Evolutionary conservation across 2,113 vertebrate genomes (phyloP), one percentile per base, ranked within the genome.

Genomic region (Lethenteron camtschaticum): DNA sequence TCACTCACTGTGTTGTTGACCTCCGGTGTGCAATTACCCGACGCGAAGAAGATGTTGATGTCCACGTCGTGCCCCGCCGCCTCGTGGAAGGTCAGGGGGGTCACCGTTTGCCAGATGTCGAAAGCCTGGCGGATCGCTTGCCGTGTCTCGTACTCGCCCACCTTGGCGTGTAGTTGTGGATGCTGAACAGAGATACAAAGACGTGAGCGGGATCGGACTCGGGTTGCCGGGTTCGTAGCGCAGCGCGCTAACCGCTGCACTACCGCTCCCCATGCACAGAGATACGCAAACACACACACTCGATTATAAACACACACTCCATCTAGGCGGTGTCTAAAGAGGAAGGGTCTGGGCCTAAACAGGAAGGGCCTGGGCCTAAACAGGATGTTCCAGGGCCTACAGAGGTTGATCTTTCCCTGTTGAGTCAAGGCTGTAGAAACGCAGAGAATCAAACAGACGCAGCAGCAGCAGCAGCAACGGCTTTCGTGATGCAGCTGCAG

Each of bases 21-120:
- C 24, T 5, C 24, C 24, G 24, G 24, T 41, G 24, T 41, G 24
- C 4, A 41, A 5, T 41, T 41, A 2, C 88, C 87, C 69, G 90
- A 85, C 0, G 87, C 78, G 8, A 95, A 95, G 76, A 82, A 84
- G 66, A 95, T 81, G 86, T 91, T 89, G 82, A 95, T 90, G 81
- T 95, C 89, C 75, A 94, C 85, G 4, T 83, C 82, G 72, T 78
- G 75, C 73, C 81, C 90, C 66, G 86, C 83, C 10, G 90, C 85
- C 76, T 95, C 89, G 0, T 85, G 81, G 80, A 95, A 92, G 60
- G 76, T 82, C 72, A 92, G 78, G 0, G 87, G 87, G 0, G 84
- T 82, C 55, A 75, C 85, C 0, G 76, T 80, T 73, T 87, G 83
- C 88, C 89, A 94, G 4, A 87, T 83, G 1, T 72, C 75, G 75